These are phyloP conservation scores for Sterrhoptilus dennistouni DNA, from an alignment of 2,113 vertebrate species.

Conservation along the genomic window DNA sequence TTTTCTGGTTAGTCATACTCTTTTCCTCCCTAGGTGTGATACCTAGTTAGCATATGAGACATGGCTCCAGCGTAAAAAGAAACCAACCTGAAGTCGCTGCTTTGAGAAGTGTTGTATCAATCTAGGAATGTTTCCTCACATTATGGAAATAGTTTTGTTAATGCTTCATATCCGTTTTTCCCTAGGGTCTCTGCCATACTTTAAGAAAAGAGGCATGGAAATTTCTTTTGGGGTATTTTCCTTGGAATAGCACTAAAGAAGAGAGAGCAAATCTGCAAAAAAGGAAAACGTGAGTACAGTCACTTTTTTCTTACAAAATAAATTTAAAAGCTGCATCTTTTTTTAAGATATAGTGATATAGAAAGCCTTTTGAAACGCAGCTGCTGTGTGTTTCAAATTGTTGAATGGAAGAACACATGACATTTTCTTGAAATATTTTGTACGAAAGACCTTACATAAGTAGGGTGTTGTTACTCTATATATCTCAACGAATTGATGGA, in stretches of 20 bases:
- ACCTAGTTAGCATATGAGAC: not conserved
- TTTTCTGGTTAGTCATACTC: not conserved
- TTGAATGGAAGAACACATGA: not conserved
- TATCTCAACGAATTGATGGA: not conserved
- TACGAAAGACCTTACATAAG: not conserved
- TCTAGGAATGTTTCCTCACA: not conserved
- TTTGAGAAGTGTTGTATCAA: not conserved
- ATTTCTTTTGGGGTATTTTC: conserved; percentile 91
- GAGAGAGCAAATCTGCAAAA: conserved; percentile 86
- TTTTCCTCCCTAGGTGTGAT: not conserved
- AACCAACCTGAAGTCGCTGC: not conserved
- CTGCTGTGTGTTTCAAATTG: not conserved
- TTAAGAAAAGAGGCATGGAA: conserved; percentile 93
- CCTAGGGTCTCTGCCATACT: conserved; percentile 87
- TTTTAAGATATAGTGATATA: not conserved
- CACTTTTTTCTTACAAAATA: not conserved
- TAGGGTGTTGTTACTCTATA: not conserved
- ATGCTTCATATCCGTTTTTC: not conserved
- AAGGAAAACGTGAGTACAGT: conserved; percentile 84
- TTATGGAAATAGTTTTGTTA: not conserved
- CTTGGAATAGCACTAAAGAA: conserved; percentile 91
- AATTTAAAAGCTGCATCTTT: not conserved
- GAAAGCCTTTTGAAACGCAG: not conserved
- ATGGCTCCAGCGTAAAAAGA: not conserved
- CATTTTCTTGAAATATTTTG: not conserved